phyloP scores from a whole-genome alignment of 1,140 invertebrate genomes.

The Physella acuta region DNA sequence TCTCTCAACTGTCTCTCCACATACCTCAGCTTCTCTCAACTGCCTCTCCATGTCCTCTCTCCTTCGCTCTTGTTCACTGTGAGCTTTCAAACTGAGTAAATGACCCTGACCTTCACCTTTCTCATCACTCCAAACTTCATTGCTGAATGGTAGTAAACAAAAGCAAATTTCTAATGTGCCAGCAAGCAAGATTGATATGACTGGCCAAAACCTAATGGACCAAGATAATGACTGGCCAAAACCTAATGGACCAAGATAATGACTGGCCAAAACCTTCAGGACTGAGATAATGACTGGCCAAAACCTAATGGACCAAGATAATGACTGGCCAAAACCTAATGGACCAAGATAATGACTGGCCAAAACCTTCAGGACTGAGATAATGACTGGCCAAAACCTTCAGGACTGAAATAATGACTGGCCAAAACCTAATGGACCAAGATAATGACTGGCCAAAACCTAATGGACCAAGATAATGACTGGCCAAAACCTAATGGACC shows the following conservation, averaged over 20 bases:
- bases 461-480: too few species aligned
- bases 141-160: not conserved
- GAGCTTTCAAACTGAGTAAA: not conserved
- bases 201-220: not conserved
- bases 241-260: not conserved
- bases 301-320: not conserved
- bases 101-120: slow-evolving; percentile 1
- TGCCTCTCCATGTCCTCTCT: slow-evolving; percentile 1
- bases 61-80: not conserved
- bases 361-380: too few species aligned
- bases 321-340: not conserved
- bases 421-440: too few species aligned
- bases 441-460: too few species aligned
- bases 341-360: too few species aligned
- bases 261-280: not conserved
- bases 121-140: slow-evolving; percentile 5
- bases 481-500: too few species aligned
- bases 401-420: too few species aligned
- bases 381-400: too few species aligned
- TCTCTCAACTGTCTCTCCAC: too few species aligned
- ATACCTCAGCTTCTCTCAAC: slow-evolving; percentile 17
- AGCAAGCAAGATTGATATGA: not conserved
- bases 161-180: too few species aligned
- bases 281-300: not conserved
- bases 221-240: not conserved